phyloP scores from a whole-genome alignment of 2,888 invertebrate genomes.

The Fragum sueziense region DNA sequence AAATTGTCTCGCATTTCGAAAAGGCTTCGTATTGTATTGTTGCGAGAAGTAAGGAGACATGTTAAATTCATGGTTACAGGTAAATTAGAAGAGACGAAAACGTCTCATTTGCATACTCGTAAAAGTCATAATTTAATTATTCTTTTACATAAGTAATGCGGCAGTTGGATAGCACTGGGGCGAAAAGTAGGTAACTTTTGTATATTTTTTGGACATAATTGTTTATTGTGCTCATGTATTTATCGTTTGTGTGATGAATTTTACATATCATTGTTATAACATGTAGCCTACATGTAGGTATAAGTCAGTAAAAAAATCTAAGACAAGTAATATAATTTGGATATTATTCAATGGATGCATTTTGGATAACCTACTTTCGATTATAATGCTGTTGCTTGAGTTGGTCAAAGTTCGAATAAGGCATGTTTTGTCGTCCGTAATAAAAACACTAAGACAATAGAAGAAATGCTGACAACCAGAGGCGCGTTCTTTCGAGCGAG shows the following conservation, averaged over 20 bases:
- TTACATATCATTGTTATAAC: too few species aligned
- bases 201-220: not conserved
- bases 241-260: too few species aligned
- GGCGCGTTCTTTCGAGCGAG: too few species aligned
- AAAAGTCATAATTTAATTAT: not conserved
- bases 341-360: not conserved
- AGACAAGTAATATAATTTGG: not conserved
- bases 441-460: too few species aligned
- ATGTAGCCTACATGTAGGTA: too few species aligned
- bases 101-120: not conserved
- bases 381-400: not conserved
- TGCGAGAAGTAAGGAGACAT: not conserved
- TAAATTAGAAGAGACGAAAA: not conserved
- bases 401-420: too few species aligned
- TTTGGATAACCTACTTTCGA: not conserved
- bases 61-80: not conserved
- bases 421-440: too few species aligned
- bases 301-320: too few species aligned
- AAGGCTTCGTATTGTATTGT: not conserved
- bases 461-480: too few species aligned
- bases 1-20: too few species aligned
- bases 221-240: not conserved
- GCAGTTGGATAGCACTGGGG: not conserved
- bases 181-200: not conserved
- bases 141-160: not conserved